Base-by-base conservation (phyloP, 2,797 vertebrate genomes). In the Babyrousa celebensis region DNA sequence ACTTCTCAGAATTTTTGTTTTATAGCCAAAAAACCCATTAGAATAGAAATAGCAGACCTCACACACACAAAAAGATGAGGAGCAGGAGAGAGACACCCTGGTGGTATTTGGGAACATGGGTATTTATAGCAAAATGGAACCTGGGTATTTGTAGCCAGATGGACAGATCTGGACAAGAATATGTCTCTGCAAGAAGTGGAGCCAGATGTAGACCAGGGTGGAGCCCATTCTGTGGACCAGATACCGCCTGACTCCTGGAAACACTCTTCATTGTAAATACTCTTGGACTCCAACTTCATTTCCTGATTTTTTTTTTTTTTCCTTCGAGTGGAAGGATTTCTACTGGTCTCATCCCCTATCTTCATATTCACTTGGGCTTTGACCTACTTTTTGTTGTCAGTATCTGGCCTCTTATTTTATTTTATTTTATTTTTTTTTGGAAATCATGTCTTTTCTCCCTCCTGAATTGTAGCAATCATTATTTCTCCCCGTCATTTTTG, bases 1-100 rank as follows among this genome's bases (percentile, higher is more conserved):
- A 87, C 91, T 91, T 21, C 71, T 82, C 21, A 62, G 85, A 71
- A 68, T 86, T 62, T 85, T 85, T 80, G 56, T 62, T 96, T 94
- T 86, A 90, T 62, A 83, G 78, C 29, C 20, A 14, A 65, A 94
- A 91, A 85, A 6, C 43, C 36, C 60, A 92, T 92, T 94, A 90
- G 29, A 32, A 56, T 83, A 71, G 32, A 21, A 67, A 40, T 48
- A 86, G 5, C 74, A 78, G 52, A 58, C 60, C 17, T 87, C 43
- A 56, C 14, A 74, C 29, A 97, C 85, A 94, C 10, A 84, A 29
- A 40, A 29, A 56, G 90, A 74, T 16, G 67, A 77, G 80, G 32
- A 92, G 1, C 36, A 23, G 43, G 80, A 90, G 54, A 54, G 6
- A 74, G 82, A 60, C 15, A 78, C 63, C 32, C n/a, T 17, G 43